Percentiles rank a stretch among this genome's conserved stretches.
These are phyloP conservation scores for Enteromius afrohamiltoni DNA, from an alignment of 2,797 vertebrate genomes.

Conservation along the genomic window DNA sequence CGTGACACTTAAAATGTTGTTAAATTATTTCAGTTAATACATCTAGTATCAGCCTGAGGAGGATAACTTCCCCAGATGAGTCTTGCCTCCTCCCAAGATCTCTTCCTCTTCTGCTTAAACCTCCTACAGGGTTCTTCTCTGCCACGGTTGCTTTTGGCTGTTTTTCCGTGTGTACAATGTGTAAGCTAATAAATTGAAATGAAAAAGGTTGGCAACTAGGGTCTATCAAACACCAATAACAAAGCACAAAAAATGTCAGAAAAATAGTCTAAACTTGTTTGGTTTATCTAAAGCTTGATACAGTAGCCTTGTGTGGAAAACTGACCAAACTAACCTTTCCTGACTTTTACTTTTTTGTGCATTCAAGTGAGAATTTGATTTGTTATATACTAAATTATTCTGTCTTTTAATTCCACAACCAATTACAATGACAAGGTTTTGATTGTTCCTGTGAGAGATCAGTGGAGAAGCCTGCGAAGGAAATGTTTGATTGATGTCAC, in stretches of 20 bases:
- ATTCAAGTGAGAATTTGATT: constrained; percentile 7
- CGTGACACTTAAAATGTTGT: not conserved
- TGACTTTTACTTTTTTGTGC: not conserved
- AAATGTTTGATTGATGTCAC: not conserved
- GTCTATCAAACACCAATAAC: not conserved
- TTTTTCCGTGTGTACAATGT: not conserved
- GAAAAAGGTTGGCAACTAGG: not conserved
- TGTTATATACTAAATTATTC: not conserved
- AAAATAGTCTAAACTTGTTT: not conserved
- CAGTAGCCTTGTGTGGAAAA: not conserved
- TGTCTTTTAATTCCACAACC: constrained; percentile 19
- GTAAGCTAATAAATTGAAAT: not conserved
- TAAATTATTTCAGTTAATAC: not conserved
- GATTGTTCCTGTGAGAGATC: constrained; percentile 16
- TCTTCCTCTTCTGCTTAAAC: not conserved
- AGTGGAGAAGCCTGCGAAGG: not conserved
- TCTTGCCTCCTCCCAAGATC: not conserved
- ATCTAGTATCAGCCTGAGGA: not conserved
- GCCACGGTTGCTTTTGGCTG: not conserved
- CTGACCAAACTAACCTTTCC: not conserved
- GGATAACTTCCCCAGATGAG: not conserved
- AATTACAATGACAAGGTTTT: constrained; percentile 19
- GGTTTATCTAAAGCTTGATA: not conserved
- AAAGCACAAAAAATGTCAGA: not conserved
- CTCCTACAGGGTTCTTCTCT: not conserved